phyloP scores from a whole-genome alignment of 2,113 vertebrate species.

The Archilochus colubris region DNA sequence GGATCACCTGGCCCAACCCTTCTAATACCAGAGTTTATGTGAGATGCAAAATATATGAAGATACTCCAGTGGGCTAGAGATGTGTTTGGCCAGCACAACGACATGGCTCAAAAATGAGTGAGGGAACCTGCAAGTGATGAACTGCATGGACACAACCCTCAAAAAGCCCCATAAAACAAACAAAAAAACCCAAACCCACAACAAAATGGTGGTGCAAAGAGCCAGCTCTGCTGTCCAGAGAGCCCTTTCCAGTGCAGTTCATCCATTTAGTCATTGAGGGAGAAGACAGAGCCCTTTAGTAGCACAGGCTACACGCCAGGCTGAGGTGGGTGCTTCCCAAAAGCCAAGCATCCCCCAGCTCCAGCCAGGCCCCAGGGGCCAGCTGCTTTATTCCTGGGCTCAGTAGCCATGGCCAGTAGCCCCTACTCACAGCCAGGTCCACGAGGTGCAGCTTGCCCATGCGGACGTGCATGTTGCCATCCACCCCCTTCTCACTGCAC shows the following conservation, averaged over 20 bases:
- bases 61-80: not conserved
- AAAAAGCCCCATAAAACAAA: not conserved
- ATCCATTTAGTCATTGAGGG: not conserved
- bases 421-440: conserved; percentile 89
- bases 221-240: not conserved
- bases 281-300: not conserved
- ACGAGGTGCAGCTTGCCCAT: conserved; percentile 98
- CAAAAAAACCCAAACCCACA: not conserved
- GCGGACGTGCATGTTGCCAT: conserved; percentile 95
- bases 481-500: conserved; percentile 95
- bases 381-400: too few species aligned
- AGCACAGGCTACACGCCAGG: not conserved
- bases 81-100: not conserved
- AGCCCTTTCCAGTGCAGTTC: not conserved
- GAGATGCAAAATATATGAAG: too few species aligned
- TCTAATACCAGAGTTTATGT: too few species aligned
- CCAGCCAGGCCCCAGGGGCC: not conserved
- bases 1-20: too few species aligned
- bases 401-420: not conserved
- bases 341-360: not conserved
- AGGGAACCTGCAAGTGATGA: not conserved
- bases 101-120: not conserved
- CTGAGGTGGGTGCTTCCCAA: not conserved
- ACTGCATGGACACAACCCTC: not conserved
- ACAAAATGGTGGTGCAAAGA: not conserved